These are phyloP conservation scores for Bovichtus variegatus DNA, from an alignment of 2,797 vertebrate genomes.

Conservation along the genomic window DNA sequence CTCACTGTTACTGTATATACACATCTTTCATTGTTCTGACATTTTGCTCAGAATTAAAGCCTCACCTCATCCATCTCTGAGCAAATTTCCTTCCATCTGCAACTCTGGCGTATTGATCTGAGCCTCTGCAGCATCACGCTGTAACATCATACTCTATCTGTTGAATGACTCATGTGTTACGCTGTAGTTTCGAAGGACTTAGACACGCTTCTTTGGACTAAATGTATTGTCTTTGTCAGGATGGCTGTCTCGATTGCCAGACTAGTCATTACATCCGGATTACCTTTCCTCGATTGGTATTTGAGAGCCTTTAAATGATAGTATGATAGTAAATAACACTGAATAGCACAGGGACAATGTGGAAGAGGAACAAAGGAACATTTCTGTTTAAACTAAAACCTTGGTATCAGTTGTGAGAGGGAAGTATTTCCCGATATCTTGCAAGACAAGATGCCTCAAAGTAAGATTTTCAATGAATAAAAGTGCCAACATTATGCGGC, in stretches of 20 bases:
- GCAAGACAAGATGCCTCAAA: neutral
- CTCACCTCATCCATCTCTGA: conserved; percentile 26
- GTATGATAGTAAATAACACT: neutral
- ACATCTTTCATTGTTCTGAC: conserved; percentile 43
- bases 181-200: neutral
- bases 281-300: neutral
- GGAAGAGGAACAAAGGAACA: neutral
- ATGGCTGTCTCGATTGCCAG: neutral
- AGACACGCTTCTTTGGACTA: neutral
- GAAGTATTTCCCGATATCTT: neutral
- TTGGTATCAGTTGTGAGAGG: neutral
- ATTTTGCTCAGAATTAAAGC: conserved; percentile 31
- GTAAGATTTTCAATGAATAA: neutral
- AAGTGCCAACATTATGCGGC: neutral
- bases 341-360: neutral
- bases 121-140: conserved; percentile 27
- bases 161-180: conserved; percentile 10
- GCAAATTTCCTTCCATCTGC: conserved; percentile 27
- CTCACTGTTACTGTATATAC: conserved; percentile 35
- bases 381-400: neutral
- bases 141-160: conserved; percentile 37
- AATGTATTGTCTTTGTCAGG: neutral
- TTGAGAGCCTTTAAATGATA: neutral
- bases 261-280: neutral
- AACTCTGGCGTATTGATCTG: conserved; percentile 47